Evolutionary conservation across 1,140 invertebrate genomes (phyloP).

Genomic region (Scaptomyza graminum): DNA sequence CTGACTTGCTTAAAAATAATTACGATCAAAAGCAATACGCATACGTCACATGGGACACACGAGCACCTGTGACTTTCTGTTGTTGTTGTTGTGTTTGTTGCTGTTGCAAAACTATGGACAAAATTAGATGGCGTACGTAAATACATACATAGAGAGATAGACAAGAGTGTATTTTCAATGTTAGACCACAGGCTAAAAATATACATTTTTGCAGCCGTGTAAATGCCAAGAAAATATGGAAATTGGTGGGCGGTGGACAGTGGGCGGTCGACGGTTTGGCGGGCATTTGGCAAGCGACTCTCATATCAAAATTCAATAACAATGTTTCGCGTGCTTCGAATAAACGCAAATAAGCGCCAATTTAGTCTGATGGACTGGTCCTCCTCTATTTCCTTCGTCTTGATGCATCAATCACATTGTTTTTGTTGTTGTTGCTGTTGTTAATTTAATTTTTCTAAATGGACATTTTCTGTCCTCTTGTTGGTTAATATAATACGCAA

Average conservation of each 20-base stretch:
- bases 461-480: slow-evolving; percentile 22
- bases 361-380: slow-evolving; percentile 41
- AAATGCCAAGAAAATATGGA: slow-evolving; percentile 56
- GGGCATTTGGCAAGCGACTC: slow-evolving; percentile 11
- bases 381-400: slow-evolving; percentile 5
- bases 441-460: slow-evolving; percentile 36
- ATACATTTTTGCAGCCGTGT: slow-evolving; percentile 51
- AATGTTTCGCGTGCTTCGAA: slow-evolving; percentile 64
- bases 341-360: slow-evolving; percentile 56
- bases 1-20: slow-evolving; percentile 2
- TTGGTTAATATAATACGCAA: slow-evolving; percentile 25
- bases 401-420: slow-evolving; percentile 32
- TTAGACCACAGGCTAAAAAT: slow-evolving; percentile 71
- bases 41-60: slow-evolving; percentile 48
- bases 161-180: slow-evolving; percentile 63
- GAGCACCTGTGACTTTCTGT: slow-evolving; percentile 20
- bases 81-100: slow-evolving; percentile 3
- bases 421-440: slow-evolving; percentile 36
- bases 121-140: slow-evolving; percentile 56
- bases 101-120: slow-evolving; percentile 45
- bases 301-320: slow-evolving; percentile 80
- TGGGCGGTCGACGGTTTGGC: not conserved
- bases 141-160: slow-evolving; percentile 6
- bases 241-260: slow-evolving; percentile 41
- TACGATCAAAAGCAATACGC: slow-evolving; percentile 37